phyloP scores from a whole-genome alignment of 2,113 vertebrate species.

The Cinclus mexicanus region DNA sequence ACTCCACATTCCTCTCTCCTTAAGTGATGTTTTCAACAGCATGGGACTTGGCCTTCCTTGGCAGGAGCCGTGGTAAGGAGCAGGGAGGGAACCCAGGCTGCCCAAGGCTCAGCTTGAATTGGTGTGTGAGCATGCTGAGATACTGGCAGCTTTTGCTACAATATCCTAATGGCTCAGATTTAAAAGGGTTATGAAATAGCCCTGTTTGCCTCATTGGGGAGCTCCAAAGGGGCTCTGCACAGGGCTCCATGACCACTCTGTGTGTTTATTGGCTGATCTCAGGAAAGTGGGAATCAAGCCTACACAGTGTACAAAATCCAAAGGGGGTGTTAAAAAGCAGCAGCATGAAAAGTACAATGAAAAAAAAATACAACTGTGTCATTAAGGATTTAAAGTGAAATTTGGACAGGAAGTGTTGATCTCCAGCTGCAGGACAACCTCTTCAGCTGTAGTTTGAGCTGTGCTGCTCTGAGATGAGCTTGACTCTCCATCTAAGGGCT shows the following conservation, averaged over 20 bases:
- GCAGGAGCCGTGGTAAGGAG: not conserved
- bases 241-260: not conserved
- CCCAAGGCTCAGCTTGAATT: not conserved
- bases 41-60: accelerated
- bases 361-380: not conserved
- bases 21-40: accelerated
- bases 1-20: not conserved
- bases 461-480: accelerated
- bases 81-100: not conserved
- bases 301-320: not conserved
- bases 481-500: not conserved
- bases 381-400: not conserved
- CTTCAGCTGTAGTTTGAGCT: not conserved
- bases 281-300: not conserved
- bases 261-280: not conserved
- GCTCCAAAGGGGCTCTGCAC: not conserved
- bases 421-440: not conserved
- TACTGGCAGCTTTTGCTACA: not conserved
- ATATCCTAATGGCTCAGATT: not conserved
- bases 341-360: not conserved
- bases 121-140: not conserved
- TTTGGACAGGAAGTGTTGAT: accelerated
- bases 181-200: not conserved
- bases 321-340: not conserved
- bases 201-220: not conserved